phyloP scores from a whole-genome alignment of 2,797 vertebrate species.

The Melanotaenia trifasciata region DNA sequence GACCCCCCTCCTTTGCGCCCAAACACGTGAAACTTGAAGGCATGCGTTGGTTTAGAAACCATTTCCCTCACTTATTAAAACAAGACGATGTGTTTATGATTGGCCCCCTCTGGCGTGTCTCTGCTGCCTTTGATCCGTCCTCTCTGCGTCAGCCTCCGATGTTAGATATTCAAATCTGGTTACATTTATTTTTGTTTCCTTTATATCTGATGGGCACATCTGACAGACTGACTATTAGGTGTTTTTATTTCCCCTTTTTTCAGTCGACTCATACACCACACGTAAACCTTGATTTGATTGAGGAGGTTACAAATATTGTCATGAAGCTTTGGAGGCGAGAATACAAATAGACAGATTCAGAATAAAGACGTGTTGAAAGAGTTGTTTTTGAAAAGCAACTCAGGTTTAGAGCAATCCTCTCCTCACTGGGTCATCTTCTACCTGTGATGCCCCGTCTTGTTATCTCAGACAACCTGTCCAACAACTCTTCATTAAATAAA shows the following conservation, averaged over 20 bases:
- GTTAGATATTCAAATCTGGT: slow-evolving; percentile 79
- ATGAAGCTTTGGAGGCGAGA: slow-evolving; percentile 59
- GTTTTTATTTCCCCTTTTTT: slow-evolving; percentile 70
- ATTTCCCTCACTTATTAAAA: slow-evolving; percentile 78
- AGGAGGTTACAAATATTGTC: slow-evolving; percentile 78
- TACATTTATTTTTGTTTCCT: slow-evolving; percentile 81
- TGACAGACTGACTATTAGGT: slow-evolving; percentile 82
- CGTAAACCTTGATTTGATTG: slow-evolving; percentile 73
- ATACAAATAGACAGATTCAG: slow-evolving; percentile 70
- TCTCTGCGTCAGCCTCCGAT: slow-evolving; percentile 72
- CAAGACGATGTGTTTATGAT: slow-evolving; percentile 77
- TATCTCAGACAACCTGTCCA: slow-evolving; percentile 55
- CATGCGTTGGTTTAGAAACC: slow-evolving; percentile 55
- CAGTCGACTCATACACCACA: slow-evolving; percentile 59
- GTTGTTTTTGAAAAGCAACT: slow-evolving; percentile 59
- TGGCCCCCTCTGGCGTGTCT: slow-evolving; percentile 66
- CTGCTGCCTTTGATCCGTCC: slow-evolving; percentile 76
- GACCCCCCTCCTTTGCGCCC: slow-evolving; percentile 8
- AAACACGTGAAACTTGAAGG: slow-evolving; percentile 53
- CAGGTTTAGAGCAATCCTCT: slow-evolving; percentile 61
- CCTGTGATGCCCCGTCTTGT: slow-evolving; percentile 61
- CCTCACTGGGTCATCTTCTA: slow-evolving; percentile 46
- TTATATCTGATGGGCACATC: slow-evolving; percentile 73
- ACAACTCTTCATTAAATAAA: slow-evolving; percentile 26
- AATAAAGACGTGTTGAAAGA: slow-evolving; percentile 59